A percentile compares a stretch with the other conserved stretches of the same genome.
Conservation (phyloP, 2,888 invertebrate species). For the Dione vanillae region DNA sequence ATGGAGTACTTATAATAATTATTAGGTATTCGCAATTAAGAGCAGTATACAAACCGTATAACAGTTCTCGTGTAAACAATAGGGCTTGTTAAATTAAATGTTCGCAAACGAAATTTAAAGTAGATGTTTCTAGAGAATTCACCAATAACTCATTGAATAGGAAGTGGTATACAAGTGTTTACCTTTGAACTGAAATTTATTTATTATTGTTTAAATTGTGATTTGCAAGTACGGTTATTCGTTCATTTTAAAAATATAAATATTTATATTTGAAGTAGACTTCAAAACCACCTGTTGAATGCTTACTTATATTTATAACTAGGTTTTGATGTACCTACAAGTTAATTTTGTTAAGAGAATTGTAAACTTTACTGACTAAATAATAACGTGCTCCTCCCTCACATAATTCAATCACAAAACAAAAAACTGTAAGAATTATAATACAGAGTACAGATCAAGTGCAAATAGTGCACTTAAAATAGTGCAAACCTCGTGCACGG, state of each 20-base stretch:
- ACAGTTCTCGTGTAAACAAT: neutral
- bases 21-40: neutral
- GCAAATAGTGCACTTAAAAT: no score
- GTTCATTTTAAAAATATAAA: neutral
- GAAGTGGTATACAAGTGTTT: no score
- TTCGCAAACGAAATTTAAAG: neutral
- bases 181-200: no score
- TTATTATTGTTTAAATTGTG: no score
- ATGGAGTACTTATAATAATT: neutral
- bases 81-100: neutral
- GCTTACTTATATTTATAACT: neutral
- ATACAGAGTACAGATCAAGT: no score
- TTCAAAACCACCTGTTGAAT: constrained; percentile 1
- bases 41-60: neutral
- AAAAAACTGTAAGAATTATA: no score
- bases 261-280: neutral
- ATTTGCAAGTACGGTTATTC: no score
- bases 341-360: neutral
- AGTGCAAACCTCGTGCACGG: no score
- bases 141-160: no score
- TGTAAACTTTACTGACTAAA: neutral
- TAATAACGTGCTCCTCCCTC: no score
- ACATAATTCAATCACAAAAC: no score
- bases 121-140: neutral
- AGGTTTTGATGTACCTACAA: neutral